Percentiles rank a stretch among this genome's conserved stretches.
phyloP scores from a whole-genome alignment of 2,797 vertebrate genomes.

The Thripadectes ignobilis region DNA sequence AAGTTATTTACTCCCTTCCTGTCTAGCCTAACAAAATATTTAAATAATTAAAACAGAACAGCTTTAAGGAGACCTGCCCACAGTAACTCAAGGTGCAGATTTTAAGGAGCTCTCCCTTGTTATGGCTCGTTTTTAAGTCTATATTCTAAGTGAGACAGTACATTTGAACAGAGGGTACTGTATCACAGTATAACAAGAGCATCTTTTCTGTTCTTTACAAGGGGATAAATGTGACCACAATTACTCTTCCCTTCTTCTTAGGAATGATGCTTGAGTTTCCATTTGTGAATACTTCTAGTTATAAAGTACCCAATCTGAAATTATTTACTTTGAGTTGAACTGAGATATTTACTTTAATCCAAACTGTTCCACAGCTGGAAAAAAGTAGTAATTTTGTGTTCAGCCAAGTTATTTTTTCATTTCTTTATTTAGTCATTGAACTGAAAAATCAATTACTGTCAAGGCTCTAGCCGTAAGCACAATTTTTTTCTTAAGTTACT shows the following conservation, averaged over 20 bases:
- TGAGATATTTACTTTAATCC: conserved; percentile 16
- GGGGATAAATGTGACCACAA: neutral
- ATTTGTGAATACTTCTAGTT: neutral
- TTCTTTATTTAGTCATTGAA: conserved; percentile 55
- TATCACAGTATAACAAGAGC: neutral
- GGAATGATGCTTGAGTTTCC: neutral
- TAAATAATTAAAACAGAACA: neutral
- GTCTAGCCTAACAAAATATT: neutral
- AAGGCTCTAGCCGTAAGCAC: conserved; percentile 11
- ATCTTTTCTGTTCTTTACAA: neutral
- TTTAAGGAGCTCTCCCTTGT: neutral
- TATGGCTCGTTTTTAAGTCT: neutral
- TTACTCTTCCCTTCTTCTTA: neutral
- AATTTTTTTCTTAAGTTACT: conserved; percentile 12
- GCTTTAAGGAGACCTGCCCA: neutral
- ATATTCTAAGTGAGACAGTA: neutral
- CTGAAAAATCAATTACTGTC: conserved; percentile 64
- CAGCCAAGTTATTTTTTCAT: conserved; percentile 38
- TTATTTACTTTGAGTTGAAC: conserved; percentile 11
- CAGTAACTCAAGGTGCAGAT: neutral
- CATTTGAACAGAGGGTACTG: neutral
- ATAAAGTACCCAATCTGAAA: neutral
- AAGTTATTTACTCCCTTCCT: neutral
- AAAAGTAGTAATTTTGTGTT: conserved; percentile 8
- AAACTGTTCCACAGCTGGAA: neutral